These are phyloP conservation scores for Stenopsyche tienmushanensis DNA, from an alignment of 1,140 invertebrate genomes.

Conservation along the genomic window DNA sequence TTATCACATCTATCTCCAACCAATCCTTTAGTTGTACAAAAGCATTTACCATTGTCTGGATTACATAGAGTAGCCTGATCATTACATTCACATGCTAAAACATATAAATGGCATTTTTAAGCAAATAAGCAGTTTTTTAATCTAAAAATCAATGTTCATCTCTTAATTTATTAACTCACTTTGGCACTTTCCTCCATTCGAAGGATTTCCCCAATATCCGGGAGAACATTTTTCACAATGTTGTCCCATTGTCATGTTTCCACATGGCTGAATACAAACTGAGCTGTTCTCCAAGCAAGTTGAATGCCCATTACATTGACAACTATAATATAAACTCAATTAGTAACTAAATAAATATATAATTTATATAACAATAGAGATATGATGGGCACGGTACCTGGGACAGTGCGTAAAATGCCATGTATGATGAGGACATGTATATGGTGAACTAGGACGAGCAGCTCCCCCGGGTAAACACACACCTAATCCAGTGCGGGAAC, in stretches of 20 bases:
- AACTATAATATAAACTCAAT: conserved; percentile 48
- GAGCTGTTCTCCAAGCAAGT: conserved; percentile 73
- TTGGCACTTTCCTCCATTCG: conserved; percentile 89
- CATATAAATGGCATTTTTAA: too few relatives aligned
- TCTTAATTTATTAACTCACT: too few relatives aligned
- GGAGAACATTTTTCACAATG: conserved; percentile 85
- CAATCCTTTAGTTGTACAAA: conserved; percentile 95
- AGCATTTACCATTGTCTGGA: conserved; percentile 89
- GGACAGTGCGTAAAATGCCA: conserved; percentile 97
- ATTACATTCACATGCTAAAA: conserved; percentile 89
- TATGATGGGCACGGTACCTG: conserved; percentile 43
- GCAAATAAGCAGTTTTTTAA: too few relatives aligned
- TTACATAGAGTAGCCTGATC: conserved; percentile 90
- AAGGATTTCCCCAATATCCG: conserved; percentile 88
- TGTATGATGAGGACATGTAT: conserved; percentile 55
- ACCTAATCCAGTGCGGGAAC: conserved; percentile 81
- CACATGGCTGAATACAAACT: conserved; percentile 74
- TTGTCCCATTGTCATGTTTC: conserved; percentile 72
- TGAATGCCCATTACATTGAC: conserved; percentile 97
- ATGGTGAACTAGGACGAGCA: conserved; percentile 49
- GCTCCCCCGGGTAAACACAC: conserved; percentile 70
- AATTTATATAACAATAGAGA: conserved; percentile 48
- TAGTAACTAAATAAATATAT: background rate
- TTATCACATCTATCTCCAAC: conserved; percentile 93
- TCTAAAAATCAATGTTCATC: too few relatives aligned